phyloP scores from a whole-genome alignment of 1,140 invertebrate genomes.

The Melitaea cinxia region DNA sequence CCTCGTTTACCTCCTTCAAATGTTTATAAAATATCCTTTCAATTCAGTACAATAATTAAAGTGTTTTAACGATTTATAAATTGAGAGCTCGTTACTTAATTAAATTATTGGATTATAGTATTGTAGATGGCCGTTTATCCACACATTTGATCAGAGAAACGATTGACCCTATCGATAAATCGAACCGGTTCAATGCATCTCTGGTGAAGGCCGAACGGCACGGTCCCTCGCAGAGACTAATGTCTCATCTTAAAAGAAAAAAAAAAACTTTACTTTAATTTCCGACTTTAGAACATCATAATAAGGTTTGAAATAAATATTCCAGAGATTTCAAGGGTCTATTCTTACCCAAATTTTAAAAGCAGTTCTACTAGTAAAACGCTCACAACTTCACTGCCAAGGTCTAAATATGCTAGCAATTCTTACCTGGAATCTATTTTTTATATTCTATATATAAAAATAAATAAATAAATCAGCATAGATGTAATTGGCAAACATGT shows the following conservation, averaged over 20 bases:
- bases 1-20: slow-evolving; percentile 14
- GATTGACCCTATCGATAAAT: slow-evolving; percentile 61
- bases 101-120: slow-evolving; percentile 11
- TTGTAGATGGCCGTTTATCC: slow-evolving; percentile 15
- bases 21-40: slow-evolving; percentile 4
- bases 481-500: too few relatives aligned
- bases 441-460: not conserved
- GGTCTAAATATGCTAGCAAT: slow-evolving; percentile 21
- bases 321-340: slow-evolving; percentile 5
- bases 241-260: slow-evolving; percentile 41
- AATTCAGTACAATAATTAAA: not conserved
- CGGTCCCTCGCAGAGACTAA: slow-evolving; percentile 63
- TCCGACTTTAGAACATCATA: slow-evolving; percentile 13
- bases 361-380: slow-evolving; percentile 25
- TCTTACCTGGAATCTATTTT: slow-evolving; percentile 31
- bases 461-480: not conserved
- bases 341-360: slow-evolving; percentile 24
- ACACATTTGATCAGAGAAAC: slow-evolving; percentile 35
- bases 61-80: slow-evolving; percentile 10
- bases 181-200: slow-evolving; percentile 73
- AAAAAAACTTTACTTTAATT: slow-evolving; percentile 17
- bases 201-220: slow-evolving; percentile 76
- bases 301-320: slow-evolving; percentile 22
- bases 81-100: slow-evolving; percentile 2
- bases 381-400: slow-evolving; percentile 22